Evolutionary conservation across 2,113 vertebrate genomes (phyloP).

Genomic region (Chinchilla lanigera): DNA sequence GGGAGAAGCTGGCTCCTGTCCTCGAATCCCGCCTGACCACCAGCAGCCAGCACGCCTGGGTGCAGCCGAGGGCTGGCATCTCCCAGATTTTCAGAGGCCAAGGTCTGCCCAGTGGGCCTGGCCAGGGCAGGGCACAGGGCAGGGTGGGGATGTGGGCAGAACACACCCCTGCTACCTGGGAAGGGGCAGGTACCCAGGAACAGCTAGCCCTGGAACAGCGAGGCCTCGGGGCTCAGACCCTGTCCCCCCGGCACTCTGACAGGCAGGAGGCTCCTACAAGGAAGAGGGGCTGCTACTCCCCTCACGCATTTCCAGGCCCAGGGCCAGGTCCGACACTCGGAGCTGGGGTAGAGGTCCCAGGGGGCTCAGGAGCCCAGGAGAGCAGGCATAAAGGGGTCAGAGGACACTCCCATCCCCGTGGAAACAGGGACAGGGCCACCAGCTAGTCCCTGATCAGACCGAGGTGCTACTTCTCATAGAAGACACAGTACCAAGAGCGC

Average conservation of each 20-base stretch:
- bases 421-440: too few species aligned
- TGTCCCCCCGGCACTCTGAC: neutral
- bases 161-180: neutral
- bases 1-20: neutral
- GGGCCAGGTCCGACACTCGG: neutral
- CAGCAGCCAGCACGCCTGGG: neutral
- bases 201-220: too few species aligned
- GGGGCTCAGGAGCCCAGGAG: neutral
- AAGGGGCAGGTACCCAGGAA: neutral
- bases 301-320: too few species aligned
- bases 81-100: too few species aligned
- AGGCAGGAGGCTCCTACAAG: neutral
- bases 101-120: neutral
- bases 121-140: neutral
- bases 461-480: rapidly evolving
- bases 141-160: neutral
- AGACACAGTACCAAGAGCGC: rapidly evolving
- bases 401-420: neutral
- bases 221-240: neutral
- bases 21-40: neutral
- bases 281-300: neutral
- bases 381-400: neutral
- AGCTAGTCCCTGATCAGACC: neutral
- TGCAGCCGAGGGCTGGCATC: neutral
- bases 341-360: neutral